Base-by-base conservation (phyloP, 2,113 vertebrate species). In the Pholis gunnellus region DNA sequence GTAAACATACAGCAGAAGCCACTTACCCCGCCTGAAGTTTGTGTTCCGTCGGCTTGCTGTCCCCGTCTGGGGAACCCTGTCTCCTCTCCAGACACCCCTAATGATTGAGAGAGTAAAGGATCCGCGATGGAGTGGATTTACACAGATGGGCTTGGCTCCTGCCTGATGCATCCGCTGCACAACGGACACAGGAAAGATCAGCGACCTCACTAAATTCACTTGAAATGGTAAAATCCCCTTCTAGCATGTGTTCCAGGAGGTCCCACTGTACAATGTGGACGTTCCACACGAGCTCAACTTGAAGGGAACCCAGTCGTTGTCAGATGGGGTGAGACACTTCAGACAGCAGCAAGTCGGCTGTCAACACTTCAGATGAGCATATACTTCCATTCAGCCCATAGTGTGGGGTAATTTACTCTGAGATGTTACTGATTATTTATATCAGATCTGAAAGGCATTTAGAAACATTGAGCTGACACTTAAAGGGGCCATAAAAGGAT, bases 1-100 rank as follows among this genome's bases (percentile, higher is more conserved):
- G 86, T 79, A 86, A 89, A 88, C 82, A 86, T 88, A 92, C 90
- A 92, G 78, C 85, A 87, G 87, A 92, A 92, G 85, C 88, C 90
- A 91, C 90, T 93, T 92, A 90, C 56, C 64, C 83, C 18, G 72
- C 44, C 83, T 84, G 83, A 77, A 84, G 88, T 85, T 68, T 82
- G 74, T 89, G 88, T 89, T 82, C 71, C 36, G 66, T 54, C 40
- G 6, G 70, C 48, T 66, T 60, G 77, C 83, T 74, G 71, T 85
- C 42, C 79, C 61, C 1, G 22, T 63, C 79, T 72, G 61, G 77
- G 88, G 79, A 91, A 63, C 36, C 67, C 70, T 54, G 82, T 65
- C 79, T 88, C 77, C 60, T 52, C 74, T 82, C 82, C 74, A 89
- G 77, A 85, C 82, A 76, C 60, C 73, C 38, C 59, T 65, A 78